Percentiles rank a stretch among this genome's conserved stretches.
phyloP scores from a whole-genome alignment of 2,888 invertebrate genomes.

The Zaprionus obscuricornis region DNA sequence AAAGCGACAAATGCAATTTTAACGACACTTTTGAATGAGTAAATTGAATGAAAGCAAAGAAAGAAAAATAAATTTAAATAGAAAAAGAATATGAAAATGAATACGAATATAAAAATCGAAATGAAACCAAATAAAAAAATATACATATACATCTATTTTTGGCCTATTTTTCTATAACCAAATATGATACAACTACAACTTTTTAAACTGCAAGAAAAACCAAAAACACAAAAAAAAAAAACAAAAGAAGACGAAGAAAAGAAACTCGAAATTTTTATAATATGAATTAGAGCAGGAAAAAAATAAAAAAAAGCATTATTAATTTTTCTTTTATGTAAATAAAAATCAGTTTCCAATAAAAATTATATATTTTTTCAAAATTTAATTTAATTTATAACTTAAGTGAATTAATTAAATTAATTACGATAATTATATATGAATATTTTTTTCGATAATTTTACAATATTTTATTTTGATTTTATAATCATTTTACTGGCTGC shows the following conservation, averaged over 20 bases:
- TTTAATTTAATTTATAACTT: too few relatives aligned
- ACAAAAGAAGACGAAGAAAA: slow-evolving; percentile 27
- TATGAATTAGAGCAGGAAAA: slow-evolving; percentile 25
- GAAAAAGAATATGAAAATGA: too few relatives aligned
- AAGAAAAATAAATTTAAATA: too few relatives aligned
- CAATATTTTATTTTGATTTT: slow-evolving; percentile 20
- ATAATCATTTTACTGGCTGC: slow-evolving; percentile 23
- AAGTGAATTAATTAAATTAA: too few relatives aligned
- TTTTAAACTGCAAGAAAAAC: slow-evolving; percentile 56
- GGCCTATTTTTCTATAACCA: slow-evolving; percentile 79
- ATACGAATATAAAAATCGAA: too few relatives aligned
- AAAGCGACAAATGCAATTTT: slow-evolving; percentile 56
- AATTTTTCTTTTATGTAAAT: too few relatives aligned
- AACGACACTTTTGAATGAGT: slow-evolving; percentile 64
- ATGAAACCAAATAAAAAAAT: slow-evolving; percentile 47
- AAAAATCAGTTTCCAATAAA: too few relatives aligned
- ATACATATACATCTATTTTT: slow-evolving; percentile 77
- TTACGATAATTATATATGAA: too few relatives aligned
- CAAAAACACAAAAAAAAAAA: slow-evolving; percentile 23
- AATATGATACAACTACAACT: slow-evolving; percentile 44
- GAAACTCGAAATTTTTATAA: slow-evolving; percentile 44
- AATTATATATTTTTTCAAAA: too few relatives aligned
- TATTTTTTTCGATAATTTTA: slow-evolving; percentile 7
- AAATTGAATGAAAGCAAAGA: slow-evolving; percentile 29
- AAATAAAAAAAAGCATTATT: not conserved